A percentile compares a stretch with the other conserved stretches of the same genome.
Evolutionary conservation across 2,113 vertebrate species (phyloP).

Genomic region (Arvicanthis niloticus): DNA sequence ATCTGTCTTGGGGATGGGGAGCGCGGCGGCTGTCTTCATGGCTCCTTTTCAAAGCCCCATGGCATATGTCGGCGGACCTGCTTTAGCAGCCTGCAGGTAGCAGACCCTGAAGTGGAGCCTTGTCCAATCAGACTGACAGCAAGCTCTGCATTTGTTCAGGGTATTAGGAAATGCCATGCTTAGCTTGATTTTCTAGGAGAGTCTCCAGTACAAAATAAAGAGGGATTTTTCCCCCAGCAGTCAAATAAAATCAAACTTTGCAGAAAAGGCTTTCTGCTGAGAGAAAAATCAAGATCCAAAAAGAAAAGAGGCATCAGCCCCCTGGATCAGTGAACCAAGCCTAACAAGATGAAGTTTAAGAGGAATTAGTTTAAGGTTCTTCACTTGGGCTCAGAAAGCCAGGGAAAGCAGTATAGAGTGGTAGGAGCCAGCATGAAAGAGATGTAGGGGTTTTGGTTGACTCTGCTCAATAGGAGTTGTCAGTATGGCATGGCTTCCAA

Average conservation of each 20-base stretch:
- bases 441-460: background rate
- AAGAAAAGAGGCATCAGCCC: constrained; percentile 53
- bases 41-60: background rate
- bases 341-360: constrained; percentile 70
- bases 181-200: constrained; percentile 42
- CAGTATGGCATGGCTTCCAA: background rate
- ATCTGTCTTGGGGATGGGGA: constrained; percentile 61
- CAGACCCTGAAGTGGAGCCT: constrained; percentile 46
- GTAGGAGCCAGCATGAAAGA: background rate
- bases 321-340: constrained; percentile 66
- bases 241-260: constrained; percentile 74
- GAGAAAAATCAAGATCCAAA: constrained; percentile 64
- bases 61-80: constrained; percentile 30
- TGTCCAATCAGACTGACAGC: constrained; percentile 66
- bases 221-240: background rate
- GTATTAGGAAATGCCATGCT: constrained; percentile 61
- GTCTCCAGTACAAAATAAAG: constrained; percentile 51
- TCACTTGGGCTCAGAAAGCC: constrained; percentile 51
- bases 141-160: constrained; percentile 64
- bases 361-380: constrained; percentile 68
- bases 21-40: constrained; percentile 20
- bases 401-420: background rate
- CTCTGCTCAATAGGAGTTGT: constrained; percentile 4
- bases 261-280: constrained; percentile 70
- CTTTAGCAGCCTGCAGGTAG: constrained; percentile 34